Base-by-base conservation (phyloP, 2,113 vertebrate species). In the Lonchura striata region DNA sequence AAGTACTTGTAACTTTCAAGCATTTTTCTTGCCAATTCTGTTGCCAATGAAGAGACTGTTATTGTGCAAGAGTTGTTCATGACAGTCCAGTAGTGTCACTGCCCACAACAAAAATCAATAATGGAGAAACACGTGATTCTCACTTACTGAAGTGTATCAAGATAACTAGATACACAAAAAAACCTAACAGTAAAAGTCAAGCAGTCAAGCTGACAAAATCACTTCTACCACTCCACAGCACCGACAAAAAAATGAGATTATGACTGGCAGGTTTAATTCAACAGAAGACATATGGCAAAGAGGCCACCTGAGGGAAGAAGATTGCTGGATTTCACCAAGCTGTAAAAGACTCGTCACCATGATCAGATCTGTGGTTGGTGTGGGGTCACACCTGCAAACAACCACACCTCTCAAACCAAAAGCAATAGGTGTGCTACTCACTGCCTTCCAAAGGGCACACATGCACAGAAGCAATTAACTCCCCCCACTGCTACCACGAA, bases 21-120 rank as follows among this genome's bases (percentile, higher is more conserved):
- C 2, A 2, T 13, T 61, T 20, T 53, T 16, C 19, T 21, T 46
- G 19, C 44, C 20, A 21, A 8, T 59, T 70, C 53, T 57, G 10
- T 13, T 50, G 60, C 24, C 22, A 70, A 2, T 9, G 3, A 70
- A 69, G n/a, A 33, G 7, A 46, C 6, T 47, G 7, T 13, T 69
- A 19, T 4, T 61, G 54, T 50, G 9, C n/a, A 81, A 22, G 37
- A 79, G 13, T 15, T 86, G 39, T 20, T 82, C 37, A 3, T 13
- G 16, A 68, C 30, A 70, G 37, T 9, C 8, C 44, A 68, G 27
- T 1, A 60, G 61, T 11, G 28, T 20, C 81, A 91, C 33, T 12
- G 21, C 6, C 53, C n/a, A 44, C 23, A 52, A 15, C 0, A 0
- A n/a, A 87, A 90, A 19, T 15, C 53, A 53, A 20, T 2, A 8